Percentiles rank a stretch among this genome's conserved stretches.
These are phyloP conservation scores for Chamaetylas fuelleborni DNA, from an alignment of 2,113 vertebrate species.

Conservation along the genomic window DNA sequence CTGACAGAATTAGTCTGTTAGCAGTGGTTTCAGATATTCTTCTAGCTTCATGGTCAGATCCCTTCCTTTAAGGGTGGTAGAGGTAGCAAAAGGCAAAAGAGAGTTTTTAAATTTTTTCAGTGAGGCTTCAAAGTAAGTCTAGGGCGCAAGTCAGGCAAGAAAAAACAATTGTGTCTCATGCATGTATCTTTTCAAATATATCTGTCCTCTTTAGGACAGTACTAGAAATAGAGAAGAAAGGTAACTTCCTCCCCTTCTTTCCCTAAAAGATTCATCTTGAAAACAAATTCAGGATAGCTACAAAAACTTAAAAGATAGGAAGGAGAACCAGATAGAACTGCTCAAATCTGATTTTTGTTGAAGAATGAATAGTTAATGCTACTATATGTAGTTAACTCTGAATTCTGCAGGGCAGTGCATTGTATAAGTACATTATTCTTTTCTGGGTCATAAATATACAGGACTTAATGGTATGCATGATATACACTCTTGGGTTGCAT, in stretches of 20 bases:
- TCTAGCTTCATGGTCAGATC: not conserved
- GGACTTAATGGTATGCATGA: not conserved
- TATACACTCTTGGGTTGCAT: not conserved
- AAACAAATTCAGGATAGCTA: not conserved
- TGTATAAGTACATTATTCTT: not conserved
- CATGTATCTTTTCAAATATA: not conserved
- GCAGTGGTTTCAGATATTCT: not conserved
- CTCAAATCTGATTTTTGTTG: not conserved
- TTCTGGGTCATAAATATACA: not conserved
- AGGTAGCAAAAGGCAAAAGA: not conserved
- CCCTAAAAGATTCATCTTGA: not conserved
- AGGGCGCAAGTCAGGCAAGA: not conserved
- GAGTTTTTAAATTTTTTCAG: rapidly evolving
- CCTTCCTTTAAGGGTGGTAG: not conserved
- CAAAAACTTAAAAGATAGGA: not conserved
- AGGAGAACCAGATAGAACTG: not conserved
- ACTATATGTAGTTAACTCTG: not conserved
- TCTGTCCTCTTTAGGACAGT: not conserved
- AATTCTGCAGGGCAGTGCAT: not conserved
- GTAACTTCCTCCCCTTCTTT: not conserved
- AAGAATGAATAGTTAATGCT: not conserved
- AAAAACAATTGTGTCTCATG: not conserved
- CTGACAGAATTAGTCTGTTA: not conserved
- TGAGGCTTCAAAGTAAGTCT: not conserved
- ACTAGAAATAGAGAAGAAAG: not conserved